Percentiles rank a stretch among this genome's conserved stretches.
Evolutionary conservation across 2,113 vertebrate species (phyloP).

Genomic region (Rhadina sibilatrix): DNA sequence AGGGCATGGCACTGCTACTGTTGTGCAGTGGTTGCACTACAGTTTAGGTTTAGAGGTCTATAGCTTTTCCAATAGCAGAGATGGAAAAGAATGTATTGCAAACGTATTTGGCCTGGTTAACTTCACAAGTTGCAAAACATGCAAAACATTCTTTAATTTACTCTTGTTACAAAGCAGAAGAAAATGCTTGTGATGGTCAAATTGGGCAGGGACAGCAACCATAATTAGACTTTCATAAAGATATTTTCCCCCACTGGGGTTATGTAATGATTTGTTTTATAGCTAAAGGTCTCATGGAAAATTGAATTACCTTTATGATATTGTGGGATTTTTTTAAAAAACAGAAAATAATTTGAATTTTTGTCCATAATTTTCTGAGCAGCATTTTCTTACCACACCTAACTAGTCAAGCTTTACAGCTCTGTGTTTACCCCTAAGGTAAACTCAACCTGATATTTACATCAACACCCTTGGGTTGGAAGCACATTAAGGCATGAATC

Average conservation of each 20-base stretch:
- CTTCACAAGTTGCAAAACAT: no score
- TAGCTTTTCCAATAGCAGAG: not conserved
- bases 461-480: not conserved
- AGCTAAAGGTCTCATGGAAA: not conserved
- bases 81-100: not conserved
- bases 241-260: fast-evolving
- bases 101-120: not conserved
- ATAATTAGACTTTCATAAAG: not conserved
- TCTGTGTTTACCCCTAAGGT: not conserved
- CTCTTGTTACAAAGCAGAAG: not conserved
- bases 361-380: not conserved
- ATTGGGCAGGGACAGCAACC: not conserved
- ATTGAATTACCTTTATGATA: not conserved
- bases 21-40: not conserved
- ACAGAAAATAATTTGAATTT: not conserved
- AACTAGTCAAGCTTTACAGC: not conserved
- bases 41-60: not conserved
- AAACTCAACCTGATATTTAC: not conserved
- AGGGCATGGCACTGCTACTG: not conserved
- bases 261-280: not conserved
- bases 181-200: not conserved
- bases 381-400: not conserved
- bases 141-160: not conserved
- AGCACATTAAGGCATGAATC: not conserved
- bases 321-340: no score